These are phyloP conservation scores for Actinopyga echinites DNA, from an alignment of 53 echinoderm and acorn worm species.

Conservation along the genomic window DNA sequence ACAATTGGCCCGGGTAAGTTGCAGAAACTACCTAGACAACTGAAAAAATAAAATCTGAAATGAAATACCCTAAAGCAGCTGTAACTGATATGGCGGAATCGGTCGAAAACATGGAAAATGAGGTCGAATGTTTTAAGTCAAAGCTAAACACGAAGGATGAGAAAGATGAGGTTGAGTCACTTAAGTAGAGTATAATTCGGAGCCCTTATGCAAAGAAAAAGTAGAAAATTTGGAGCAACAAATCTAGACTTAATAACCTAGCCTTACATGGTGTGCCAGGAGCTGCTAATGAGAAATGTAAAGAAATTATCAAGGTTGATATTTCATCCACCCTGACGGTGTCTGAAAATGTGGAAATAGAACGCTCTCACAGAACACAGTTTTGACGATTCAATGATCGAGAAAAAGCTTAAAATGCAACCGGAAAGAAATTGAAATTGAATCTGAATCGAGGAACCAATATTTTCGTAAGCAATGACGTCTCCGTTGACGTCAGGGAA, in stretches of 20 bases:
- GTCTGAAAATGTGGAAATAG: not conserved
- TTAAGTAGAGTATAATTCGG: not conserved
- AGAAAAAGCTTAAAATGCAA: not conserved
- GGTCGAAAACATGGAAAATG: slow-evolving; percentile 18
- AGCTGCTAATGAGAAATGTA: not conserved
- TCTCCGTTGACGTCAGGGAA: not conserved
- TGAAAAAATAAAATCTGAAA: not conserved
- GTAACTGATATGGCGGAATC: slow-evolving; percentile 19
- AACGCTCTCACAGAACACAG: not conserved
- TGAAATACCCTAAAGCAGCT: slow-evolving; percentile 8
- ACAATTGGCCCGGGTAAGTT: not conserved
- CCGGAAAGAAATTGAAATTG: not conserved
- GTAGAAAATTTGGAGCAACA: not conserved
- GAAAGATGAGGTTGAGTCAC: too few relatives aligned
- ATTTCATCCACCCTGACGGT: not conserved
- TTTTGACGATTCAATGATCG: not conserved
- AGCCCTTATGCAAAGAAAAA: not conserved
- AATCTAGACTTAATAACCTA: slow-evolving; percentile 3
- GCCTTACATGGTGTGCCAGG: not conserved
- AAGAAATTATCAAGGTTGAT: not conserved
- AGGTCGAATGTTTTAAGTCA: not conserved
- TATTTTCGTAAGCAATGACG: not conserved
- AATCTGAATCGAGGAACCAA: not conserved
- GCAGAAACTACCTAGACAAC: not conserved
- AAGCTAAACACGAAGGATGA: too few relatives aligned